Percentiles rank a stretch among this genome's conserved stretches.
phyloP scores from a whole-genome alignment of 2,797 vertebrate species.

The Clarias fuscus region DNA sequence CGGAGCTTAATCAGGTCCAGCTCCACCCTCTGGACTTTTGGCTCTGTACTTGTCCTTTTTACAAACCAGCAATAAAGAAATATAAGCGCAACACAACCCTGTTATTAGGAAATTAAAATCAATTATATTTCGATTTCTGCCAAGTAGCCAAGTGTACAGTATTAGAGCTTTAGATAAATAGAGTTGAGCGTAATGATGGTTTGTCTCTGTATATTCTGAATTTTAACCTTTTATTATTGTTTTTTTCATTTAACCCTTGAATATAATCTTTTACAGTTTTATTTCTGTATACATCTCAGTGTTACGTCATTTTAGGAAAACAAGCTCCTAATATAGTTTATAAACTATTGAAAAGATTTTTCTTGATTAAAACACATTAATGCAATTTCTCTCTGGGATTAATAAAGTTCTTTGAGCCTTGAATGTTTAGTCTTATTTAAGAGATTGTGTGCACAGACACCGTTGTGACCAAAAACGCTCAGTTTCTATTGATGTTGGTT shows the following conservation, averaged over 20 bases:
- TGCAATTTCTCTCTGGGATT: no score
- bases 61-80: neutral
- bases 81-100: neutral
- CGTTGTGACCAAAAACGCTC: no score
- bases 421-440: no score
- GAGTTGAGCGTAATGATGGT: neutral
- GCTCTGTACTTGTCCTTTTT: neutral
- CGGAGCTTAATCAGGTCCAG: neutral
- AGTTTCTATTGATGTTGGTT: neutral
- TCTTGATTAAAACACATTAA: no score
- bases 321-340: no score
- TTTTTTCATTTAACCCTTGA: no score
- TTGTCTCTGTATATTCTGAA: neutral
- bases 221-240: no score
- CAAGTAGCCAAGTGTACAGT: neutral
- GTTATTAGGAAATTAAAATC: neutral
- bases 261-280: neutral
- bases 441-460: neutral
- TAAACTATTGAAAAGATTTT: no score
- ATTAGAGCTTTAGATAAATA: neutral
- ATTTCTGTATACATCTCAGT: neutral
- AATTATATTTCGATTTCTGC: neutral
- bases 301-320: neutral
- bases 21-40: neutral
- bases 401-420: no score